phyloP scores from a whole-genome alignment of 2,797 vertebrate genomes.

The Tadarida brasiliensis region DNA sequence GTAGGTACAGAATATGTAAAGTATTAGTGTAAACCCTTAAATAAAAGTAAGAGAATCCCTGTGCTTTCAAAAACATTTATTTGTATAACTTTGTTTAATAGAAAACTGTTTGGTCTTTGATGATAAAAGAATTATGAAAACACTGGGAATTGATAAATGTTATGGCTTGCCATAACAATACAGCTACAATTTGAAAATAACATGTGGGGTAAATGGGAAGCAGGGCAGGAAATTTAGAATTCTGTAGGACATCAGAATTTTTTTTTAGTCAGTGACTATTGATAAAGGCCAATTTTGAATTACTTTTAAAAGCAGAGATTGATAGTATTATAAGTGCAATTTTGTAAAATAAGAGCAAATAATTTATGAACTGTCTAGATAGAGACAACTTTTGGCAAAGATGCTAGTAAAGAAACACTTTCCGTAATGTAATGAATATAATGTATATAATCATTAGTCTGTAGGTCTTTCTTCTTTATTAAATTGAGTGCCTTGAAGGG shows the following conservation, averaged over 20 bases:
- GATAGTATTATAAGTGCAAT: not conserved
- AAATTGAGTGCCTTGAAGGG: not conserved
- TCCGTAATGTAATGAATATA: not conserved
- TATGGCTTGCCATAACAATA: not conserved
- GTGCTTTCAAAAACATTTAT: conserved; percentile 4
- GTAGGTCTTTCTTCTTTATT: not conserved
- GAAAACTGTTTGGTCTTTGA: not conserved
- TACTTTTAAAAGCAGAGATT: not conserved
- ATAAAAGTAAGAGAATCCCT: not conserved
- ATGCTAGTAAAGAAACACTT: not conserved
- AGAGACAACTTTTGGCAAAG: not conserved
- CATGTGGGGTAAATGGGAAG: not conserved
- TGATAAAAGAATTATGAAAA: conserved; percentile 54
- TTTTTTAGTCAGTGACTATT: not conserved
- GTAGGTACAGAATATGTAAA: not conserved
- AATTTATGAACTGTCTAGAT: not conserved
- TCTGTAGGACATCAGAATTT: not conserved
- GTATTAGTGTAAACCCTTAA: conserved; percentile 5
- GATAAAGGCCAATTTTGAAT: conserved; percentile 21
- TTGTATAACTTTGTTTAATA: conserved; percentile 22
- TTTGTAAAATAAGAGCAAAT: not conserved
- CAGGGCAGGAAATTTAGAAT: not conserved
- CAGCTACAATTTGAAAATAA: not conserved
- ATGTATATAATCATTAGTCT: not conserved
- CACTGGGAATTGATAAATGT: not conserved